phyloP scores from a whole-genome alignment of 2,797 vertebrate genomes.

The Rachycentron canadum region DNA sequence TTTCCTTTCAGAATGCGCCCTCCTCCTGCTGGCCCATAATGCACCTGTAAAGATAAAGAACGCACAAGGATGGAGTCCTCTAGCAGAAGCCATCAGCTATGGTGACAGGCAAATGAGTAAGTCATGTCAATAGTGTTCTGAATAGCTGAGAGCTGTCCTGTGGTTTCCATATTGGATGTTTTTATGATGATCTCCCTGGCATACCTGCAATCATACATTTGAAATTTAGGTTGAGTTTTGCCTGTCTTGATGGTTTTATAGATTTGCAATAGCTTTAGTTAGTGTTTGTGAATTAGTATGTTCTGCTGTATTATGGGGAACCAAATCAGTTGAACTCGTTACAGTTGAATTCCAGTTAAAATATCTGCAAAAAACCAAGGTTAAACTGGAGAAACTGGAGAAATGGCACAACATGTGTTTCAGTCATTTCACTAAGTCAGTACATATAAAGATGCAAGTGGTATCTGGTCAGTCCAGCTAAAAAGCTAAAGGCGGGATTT shows the following conservation, averaged over 20 bases:
- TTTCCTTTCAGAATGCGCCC: slow-evolving; percentile 92
- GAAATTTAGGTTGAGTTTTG: background rate
- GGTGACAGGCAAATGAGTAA: slow-evolving; percentile 98
- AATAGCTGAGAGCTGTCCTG: background rate
- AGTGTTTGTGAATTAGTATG: background rate
- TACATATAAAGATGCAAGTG: background rate
- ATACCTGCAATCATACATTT: slow-evolving; percentile 15
- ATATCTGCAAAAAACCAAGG: background rate
- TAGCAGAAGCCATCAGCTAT: slow-evolving; percentile 98
- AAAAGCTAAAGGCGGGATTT: slow-evolving; percentile 68
- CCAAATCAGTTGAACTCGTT: background rate
- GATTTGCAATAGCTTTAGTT: slow-evolving; percentile 14
- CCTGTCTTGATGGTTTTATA: background rate
- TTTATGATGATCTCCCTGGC: slow-evolving; percentile 9
- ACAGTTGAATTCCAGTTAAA: background rate
- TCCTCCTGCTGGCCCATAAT: slow-evolving; percentile 95
- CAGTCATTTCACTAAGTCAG: slow-evolving; percentile 18
- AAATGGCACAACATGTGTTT: no score
- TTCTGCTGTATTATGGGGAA: background rate
- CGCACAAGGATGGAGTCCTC: slow-evolving; percentile 96
- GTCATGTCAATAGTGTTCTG: slow-evolving; percentile 26
- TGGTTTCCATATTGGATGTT: background rate
- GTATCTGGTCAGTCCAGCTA: slow-evolving; percentile 25
- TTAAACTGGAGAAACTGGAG: background rate
- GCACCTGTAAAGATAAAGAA: slow-evolving; percentile 98